These are phyloP conservation scores for Corythoichthys haematopterus DNA, from an alignment of 2,113 vertebrate species.

Conservation along the genomic window DNA sequence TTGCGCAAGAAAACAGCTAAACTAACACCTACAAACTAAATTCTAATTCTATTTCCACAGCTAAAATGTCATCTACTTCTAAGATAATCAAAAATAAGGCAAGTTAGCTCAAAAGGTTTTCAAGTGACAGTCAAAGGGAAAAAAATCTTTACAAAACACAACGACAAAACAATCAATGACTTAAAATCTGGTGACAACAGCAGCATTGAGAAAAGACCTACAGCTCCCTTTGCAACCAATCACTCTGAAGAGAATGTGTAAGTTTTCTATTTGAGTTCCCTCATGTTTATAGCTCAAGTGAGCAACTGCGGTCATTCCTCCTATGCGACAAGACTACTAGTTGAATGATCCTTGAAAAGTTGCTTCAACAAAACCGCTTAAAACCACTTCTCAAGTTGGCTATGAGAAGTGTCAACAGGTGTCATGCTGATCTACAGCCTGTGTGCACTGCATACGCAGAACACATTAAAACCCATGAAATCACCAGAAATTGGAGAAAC, in stretches of 20 bases:
- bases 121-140: conserved; percentile 58
- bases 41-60: conserved; percentile 41
- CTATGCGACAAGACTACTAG: conserved; percentile 4
- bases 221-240: conserved; percentile 48
- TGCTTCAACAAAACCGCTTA: conserved; percentile 66
- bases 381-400: conserved; percentile 66
- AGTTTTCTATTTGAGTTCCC: conserved; percentile 8
- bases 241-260: conserved; percentile 38
- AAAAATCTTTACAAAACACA: conserved; percentile 20
- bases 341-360: conserved; percentile 48
- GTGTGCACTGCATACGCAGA: not conserved
- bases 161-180: conserved; percentile 51
- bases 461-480: not conserved
- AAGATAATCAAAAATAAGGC: conserved; percentile 62
- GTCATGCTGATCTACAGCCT: conserved; percentile 6
- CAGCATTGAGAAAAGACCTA: conserved; percentile 66
- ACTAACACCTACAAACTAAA: conserved; percentile 37
- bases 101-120: conserved; percentile 57
- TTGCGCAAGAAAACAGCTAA: conserved; percentile 48
- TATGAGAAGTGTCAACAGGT: conserved; percentile 11
- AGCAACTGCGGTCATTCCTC: not conserved
- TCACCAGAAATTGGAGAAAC: not conserved
- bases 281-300: not conserved
- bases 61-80: conserved; percentile 53
- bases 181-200: conserved; percentile 65